Percentiles rank a stretch among this genome's conserved stretches.
phyloP scores from a whole-genome alignment of 2,113 vertebrate genomes.

The Brienomyrus brachyistius region DNA sequence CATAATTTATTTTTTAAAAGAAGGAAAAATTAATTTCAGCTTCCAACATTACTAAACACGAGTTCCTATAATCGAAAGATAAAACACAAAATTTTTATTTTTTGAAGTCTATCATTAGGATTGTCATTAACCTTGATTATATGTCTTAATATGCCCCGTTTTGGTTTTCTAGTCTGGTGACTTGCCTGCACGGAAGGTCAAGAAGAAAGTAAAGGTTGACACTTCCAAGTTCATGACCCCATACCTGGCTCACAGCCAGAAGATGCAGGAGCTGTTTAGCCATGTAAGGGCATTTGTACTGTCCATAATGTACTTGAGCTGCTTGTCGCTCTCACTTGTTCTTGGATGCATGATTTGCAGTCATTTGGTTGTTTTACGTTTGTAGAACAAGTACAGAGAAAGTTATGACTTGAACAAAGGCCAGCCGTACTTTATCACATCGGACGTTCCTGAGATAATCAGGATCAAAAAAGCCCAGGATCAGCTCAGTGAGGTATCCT shows the following conservation, averaged over 20 bases:
- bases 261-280: constrained; percentile 94
- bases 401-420: constrained; percentile 75
- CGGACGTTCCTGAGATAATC: constrained; percentile 81
- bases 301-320: neutral
- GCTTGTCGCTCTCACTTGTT: neutral
- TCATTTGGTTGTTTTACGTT: neutral
- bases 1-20: neutral
- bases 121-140: neutral
- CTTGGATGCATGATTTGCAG: neutral
- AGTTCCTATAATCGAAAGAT: neutral
- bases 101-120: neutral
- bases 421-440: constrained; percentile 62
- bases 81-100: neutral
- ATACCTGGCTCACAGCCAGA: constrained; percentile 88
- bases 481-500: constrained; percentile 86
- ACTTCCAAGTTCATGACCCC: constrained; percentile 93
- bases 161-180: constrained; percentile 25
- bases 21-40: neutral
- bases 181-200: constrained; percentile 65
- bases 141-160: neutral
- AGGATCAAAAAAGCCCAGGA: constrained; percentile 95
- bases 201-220: constrained; percentile 76
- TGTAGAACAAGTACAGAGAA: constrained; percentile 92
- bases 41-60: neutral
- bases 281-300: constrained; percentile 57